These are phyloP conservation scores for Huso huso DNA, from an alignment of 2,797 vertebrate species.

Conservation along the genomic window DNA sequence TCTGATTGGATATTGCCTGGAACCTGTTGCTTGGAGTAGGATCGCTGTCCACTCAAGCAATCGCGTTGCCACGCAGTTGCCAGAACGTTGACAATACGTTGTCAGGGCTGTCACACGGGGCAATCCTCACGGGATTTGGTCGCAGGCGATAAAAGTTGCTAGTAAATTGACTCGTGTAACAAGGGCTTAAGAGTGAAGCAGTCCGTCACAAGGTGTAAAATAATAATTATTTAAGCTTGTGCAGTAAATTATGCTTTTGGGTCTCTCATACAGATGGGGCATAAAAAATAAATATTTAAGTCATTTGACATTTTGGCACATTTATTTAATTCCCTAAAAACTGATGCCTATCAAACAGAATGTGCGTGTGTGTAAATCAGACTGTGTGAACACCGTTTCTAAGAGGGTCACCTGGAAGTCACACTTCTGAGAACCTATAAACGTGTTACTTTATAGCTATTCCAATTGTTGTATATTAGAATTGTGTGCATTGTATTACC, in stretches of 20 bases:
- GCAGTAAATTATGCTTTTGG: constrained; percentile 58
- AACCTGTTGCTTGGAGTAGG: too few relatives aligned
- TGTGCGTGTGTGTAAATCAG: constrained; percentile 57
- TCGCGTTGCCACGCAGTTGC: too few relatives aligned
- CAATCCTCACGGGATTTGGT: too few relatives aligned
- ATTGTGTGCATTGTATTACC: constrained; percentile 75
- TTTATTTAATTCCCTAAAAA: constrained; percentile 62
- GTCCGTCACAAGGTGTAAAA: constrained; percentile 17
- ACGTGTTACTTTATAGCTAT: constrained; percentile 68
- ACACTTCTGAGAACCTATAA: constrained; percentile 66
- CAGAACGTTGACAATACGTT: too few relatives aligned
- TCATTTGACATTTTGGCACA: constrained; percentile 65
- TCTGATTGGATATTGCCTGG: too few relatives aligned
- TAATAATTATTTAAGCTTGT: constrained; percentile 35
- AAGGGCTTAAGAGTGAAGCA: too few relatives aligned
- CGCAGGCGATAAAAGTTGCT: too few relatives aligned
- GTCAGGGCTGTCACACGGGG: too few relatives aligned
- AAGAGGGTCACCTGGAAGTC: constrained; percentile 65
- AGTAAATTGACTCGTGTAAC: too few relatives aligned
- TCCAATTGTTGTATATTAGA: constrained; percentile 72
- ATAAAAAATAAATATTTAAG: constrained; percentile 61
- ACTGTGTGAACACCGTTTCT: constrained; percentile 46
- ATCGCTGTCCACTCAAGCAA: too few relatives aligned
- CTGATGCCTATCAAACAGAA: constrained; percentile 51
- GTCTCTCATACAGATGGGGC: constrained; percentile 58